These are phyloP conservation scores for Dinocampus coccinellae DNA, from an alignment of 2,888 invertebrate genomes.

Conservation along the genomic window DNA sequence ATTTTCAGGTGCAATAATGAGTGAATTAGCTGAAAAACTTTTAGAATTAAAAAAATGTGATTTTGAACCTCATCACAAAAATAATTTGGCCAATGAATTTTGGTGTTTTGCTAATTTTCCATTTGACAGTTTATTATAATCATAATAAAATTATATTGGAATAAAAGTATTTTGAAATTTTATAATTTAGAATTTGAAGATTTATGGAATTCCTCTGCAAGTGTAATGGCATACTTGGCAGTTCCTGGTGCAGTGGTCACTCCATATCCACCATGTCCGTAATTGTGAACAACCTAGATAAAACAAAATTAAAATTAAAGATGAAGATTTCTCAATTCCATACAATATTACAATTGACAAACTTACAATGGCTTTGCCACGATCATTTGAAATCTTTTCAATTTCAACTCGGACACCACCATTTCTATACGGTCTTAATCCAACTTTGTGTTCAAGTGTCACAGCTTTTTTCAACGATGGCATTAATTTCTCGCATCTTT, in stretches of 20 bases:
- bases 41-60: constrained; percentile 76
- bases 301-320: constrained; percentile 6
- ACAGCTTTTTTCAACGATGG: constrained; percentile 74
- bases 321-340: background rate
- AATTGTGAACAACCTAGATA: constrained; percentile 84
- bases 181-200: constrained; percentile 50
- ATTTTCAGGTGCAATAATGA: constrained; percentile 80
- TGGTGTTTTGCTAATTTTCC: constrained; percentile 91
- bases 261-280: constrained; percentile 96
- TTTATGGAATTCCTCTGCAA: constrained; percentile 74
- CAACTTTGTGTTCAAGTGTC: constrained; percentile 66
- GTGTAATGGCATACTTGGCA: constrained; percentile 79
- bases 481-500: constrained; percentile 81
- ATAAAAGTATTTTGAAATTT: background rate
- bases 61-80: constrained; percentile 87
- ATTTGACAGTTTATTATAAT: constrained; percentile 71
- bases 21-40: constrained; percentile 75
- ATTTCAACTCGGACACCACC: constrained; percentile 80
- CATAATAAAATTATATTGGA: constrained; percentile 27
- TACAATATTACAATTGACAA: constrained; percentile 4
- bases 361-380: constrained; percentile 51
- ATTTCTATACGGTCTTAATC: constrained; percentile 86
- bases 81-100: constrained; percentile 94
- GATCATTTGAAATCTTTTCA: constrained; percentile 68
- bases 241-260: constrained; percentile 92